Percentiles rank a stretch among this genome's conserved stretches.
Evolutionary conservation across 2,797 vertebrate genomes (phyloP).

Genomic region (Alouatta caraya): DNA sequence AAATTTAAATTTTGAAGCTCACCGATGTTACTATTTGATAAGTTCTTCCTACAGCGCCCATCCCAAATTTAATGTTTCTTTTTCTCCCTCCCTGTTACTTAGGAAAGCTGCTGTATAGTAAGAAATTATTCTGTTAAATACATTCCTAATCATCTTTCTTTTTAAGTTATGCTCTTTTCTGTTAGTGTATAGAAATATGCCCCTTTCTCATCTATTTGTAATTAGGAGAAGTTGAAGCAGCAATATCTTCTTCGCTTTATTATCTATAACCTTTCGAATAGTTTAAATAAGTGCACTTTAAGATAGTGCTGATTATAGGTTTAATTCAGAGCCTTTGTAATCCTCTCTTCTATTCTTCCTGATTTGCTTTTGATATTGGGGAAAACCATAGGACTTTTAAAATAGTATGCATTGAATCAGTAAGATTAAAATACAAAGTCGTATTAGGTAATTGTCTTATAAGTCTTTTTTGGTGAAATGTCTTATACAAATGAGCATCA

Average conservation of each 20-base stretch:
- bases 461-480: conserved; percentile 22
- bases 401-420: neutral
- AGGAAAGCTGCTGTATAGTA: neutral
- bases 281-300: conserved; percentile 13
- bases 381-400: conserved; percentile 35
- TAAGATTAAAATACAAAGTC: conserved; percentile 42
- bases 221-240: conserved; percentile 11
- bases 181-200: neutral
- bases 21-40: neutral
- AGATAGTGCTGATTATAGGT: conserved; percentile 22
- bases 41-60: neutral
- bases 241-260: neutral
- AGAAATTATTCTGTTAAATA: conserved; percentile 24
- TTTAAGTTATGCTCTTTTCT: neutral
- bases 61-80: neutral
- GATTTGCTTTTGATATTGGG: conserved; percentile 53
- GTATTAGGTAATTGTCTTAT: conserved; percentile 7
- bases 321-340: conserved; percentile 21
- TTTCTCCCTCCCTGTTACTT: neutral
- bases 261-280: conserved; percentile 20
- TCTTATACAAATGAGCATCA: conserved; percentile 6
- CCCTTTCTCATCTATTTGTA: neutral
- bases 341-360: conserved; percentile 32
- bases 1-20: conserved; percentile 27
- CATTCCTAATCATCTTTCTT: neutral